Conservation (phyloP, 2,797 vertebrate species). For the Cynopterus sphinx region DNA sequence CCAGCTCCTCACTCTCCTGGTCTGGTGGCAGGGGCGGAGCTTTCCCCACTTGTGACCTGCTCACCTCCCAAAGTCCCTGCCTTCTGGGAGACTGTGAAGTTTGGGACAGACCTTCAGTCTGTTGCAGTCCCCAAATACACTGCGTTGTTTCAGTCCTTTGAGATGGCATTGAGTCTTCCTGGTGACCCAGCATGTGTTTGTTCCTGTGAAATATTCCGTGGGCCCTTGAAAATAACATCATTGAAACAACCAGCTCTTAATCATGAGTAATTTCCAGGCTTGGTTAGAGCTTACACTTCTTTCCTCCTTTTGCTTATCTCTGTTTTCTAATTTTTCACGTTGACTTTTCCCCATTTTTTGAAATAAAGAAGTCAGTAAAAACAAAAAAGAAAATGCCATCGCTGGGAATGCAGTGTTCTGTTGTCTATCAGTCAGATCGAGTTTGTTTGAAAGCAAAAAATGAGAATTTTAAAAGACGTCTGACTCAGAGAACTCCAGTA, state of each 20-base stretch:
- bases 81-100: neutral
- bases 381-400: too few species aligned
- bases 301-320: too few species aligned
- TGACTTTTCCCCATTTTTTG: too few species aligned
- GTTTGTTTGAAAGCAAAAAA: neutral
- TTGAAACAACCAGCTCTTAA: too few species aligned
- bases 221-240: neutral
- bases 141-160: neutral
- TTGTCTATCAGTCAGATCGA: neutral
- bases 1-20: neutral
- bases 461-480: neutral
- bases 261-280: too few species aligned
- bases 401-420: neutral
- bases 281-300: too few species aligned
- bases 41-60: too few species aligned
- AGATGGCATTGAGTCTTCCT: neutral
- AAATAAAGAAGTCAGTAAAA: too few species aligned
- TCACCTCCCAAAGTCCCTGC: neutral
- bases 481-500: neutral
- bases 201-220: neutral
- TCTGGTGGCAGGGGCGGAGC: neutral
- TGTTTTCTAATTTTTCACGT: too few species aligned
- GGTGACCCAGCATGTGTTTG: neutral
- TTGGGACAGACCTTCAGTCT: neutral
- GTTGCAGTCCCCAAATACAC: neutral